Percentiles rank a stretch among this genome's conserved stretches.
phyloP scores from a whole-genome alignment of 2,797 vertebrate species.

The Cottoperca gobio region DNA sequence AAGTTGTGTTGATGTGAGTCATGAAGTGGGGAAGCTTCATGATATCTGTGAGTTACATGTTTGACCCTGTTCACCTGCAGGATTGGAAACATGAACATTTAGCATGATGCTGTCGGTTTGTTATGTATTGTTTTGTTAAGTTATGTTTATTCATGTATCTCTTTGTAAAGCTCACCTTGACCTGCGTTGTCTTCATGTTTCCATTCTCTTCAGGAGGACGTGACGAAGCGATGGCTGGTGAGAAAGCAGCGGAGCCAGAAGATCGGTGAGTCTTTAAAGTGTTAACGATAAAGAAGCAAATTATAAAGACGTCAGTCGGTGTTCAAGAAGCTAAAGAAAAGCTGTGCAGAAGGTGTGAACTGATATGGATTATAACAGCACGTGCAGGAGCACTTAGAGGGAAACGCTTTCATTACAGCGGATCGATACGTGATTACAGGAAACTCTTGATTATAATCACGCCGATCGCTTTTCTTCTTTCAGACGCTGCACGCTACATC shows the following conservation, averaged over 20 bases:
- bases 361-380: neutral
- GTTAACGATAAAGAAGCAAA: constrained; percentile 6
- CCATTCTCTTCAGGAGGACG: constrained; percentile 74
- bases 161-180: constrained; percentile 18
- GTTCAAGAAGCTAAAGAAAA: neutral
- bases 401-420: neutral
- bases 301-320: neutral
- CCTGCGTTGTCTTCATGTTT: constrained; percentile 11
- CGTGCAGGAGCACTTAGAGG: neutral
- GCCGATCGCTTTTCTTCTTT: constrained; percentile 25
- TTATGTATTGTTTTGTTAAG: too few relatives aligned
- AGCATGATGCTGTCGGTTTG: too few relatives aligned
- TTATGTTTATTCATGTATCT: too few relatives aligned
- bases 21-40: too few relatives aligned
- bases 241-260: constrained; percentile 82
- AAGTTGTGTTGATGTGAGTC: too few relatives aligned
- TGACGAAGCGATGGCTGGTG: constrained; percentile 84
- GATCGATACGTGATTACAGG: constrained; percentile 14
- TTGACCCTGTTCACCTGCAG: too few relatives aligned
- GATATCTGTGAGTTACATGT: too few relatives aligned
- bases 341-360: neutral
- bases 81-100: too few relatives aligned
- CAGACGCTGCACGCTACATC: constrained; percentile 83
- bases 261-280: constrained; percentile 71
- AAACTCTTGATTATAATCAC: neutral